phyloP scores from a whole-genome alignment of 2,888 invertebrate species.

The Apamea epomidion region DNA sequence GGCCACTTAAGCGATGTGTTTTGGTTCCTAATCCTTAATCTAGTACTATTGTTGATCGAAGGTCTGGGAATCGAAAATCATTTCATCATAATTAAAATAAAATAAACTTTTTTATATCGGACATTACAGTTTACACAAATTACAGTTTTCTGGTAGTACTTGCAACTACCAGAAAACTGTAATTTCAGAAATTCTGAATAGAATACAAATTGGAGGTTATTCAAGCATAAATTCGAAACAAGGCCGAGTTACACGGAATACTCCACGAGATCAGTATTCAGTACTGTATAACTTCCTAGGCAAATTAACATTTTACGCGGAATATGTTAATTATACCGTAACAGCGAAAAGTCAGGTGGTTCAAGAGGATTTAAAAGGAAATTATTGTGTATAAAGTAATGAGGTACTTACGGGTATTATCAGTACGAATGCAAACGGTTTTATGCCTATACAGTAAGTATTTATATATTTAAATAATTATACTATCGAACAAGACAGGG shows the following conservation, averaged over 20 bases:
- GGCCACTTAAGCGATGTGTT: too few relatives aligned
- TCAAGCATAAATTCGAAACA: constrained; percentile 4
- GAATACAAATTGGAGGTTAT: background rate
- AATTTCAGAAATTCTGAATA: background rate
- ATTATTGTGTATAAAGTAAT: constrained; percentile 14
- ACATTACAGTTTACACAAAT: background rate
- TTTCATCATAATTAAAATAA: background rate
- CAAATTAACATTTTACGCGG: constrained; percentile 35
- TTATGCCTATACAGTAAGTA: too few relatives aligned
- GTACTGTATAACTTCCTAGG: constrained; percentile 18
- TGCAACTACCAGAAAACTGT: background rate
- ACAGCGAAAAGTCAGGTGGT: constrained; percentile 22
- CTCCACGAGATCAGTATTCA: constrained; percentile 11
- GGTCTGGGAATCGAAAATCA: background rate
- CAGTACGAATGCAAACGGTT: background rate
- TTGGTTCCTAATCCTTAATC: too few relatives aligned
- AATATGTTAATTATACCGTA: constrained; percentile 42
- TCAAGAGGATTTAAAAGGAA: background rate
- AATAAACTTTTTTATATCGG: background rate
- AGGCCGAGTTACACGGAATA: constrained; percentile 16
- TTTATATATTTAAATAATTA: too few relatives aligned
- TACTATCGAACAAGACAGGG: too few relatives aligned
- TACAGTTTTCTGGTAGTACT: too few relatives aligned
- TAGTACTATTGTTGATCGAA: too few relatives aligned
- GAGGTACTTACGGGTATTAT: background rate